phyloP scores from a whole-genome alignment of 2,113 vertebrate genomes.

The Eulemur rufifrons region DNA sequence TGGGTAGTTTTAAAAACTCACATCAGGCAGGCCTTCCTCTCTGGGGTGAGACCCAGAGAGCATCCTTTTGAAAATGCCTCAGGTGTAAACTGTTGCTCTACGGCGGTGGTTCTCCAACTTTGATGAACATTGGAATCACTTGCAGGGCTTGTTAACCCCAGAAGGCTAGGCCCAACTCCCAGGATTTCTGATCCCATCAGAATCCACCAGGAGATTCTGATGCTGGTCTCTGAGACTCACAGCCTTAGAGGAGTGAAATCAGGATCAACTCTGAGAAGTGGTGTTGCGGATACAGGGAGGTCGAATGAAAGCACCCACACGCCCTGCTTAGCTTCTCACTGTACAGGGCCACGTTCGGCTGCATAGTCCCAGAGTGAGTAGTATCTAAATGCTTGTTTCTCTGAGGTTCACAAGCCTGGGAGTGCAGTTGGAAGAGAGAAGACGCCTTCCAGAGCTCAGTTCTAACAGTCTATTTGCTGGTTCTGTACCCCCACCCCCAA shows the following conservation, averaged over 20 bases:
- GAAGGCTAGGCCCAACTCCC: not conserved
- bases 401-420: not conserved
- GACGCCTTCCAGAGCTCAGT: not conserved
- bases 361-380: not conserved
- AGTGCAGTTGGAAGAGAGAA: not conserved
- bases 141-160: not conserved
- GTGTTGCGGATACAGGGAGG: not conserved
- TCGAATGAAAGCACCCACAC: not conserved
- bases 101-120: not conserved
- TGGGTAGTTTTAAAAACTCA: not conserved
- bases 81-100: not conserved
- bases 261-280: not conserved
- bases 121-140: not conserved
- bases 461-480: not conserved
- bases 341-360: not conserved
- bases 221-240: not conserved
- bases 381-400: not conserved
- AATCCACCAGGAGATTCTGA: not conserved
- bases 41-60: not conserved
- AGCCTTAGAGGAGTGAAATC: not conserved
- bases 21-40: not conserved
- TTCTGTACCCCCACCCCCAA: rapidly evolving
- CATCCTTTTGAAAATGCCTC: not conserved
- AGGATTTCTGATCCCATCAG: not conserved
- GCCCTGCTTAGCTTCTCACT: not conserved